Evolutionary conservation across 2,797 vertebrate species (phyloP).

Genomic region (Tympanoctomys barrerae): DNA sequence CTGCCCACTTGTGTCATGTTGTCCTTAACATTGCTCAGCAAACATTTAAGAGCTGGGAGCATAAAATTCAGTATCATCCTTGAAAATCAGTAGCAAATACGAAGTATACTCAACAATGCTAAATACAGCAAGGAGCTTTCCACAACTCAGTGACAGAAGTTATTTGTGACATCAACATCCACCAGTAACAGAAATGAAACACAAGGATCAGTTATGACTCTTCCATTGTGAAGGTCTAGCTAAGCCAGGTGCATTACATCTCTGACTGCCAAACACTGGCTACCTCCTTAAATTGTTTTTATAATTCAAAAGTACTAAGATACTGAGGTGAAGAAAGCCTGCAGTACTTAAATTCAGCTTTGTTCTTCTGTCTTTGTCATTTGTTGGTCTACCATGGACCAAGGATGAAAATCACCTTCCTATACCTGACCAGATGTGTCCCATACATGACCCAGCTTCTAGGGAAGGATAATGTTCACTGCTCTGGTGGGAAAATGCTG

Average conservation of each 20-base stretch:
- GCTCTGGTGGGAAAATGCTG: neutral
- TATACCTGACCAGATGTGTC: neutral
- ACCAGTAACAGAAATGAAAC: neutral
- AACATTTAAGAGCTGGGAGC: conserved; percentile 23
- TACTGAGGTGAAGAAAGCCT: neutral
- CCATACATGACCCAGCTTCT: neutral
- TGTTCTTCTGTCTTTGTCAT: neutral
- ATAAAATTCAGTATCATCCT: neutral
- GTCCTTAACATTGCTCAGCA: conserved; percentile 30
- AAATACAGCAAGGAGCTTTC: neutral
- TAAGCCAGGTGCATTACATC: neutral
- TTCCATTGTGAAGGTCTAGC: neutral
- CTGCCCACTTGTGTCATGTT: neutral
- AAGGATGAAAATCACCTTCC: neutral
- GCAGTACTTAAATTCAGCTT: neutral
- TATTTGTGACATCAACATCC: neutral
- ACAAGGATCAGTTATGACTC: neutral
- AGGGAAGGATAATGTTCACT: neutral
- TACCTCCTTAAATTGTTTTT: neutral
- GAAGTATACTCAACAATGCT: neutral
- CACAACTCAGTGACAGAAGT: neutral
- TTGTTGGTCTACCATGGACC: neutral
- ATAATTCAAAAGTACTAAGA: neutral
- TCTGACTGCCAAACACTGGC: neutral
- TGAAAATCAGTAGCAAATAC: conserved; percentile 13